Base-by-base conservation (phyloP, 2,888 invertebrate species). In the Lithophane leautieri region DNA sequence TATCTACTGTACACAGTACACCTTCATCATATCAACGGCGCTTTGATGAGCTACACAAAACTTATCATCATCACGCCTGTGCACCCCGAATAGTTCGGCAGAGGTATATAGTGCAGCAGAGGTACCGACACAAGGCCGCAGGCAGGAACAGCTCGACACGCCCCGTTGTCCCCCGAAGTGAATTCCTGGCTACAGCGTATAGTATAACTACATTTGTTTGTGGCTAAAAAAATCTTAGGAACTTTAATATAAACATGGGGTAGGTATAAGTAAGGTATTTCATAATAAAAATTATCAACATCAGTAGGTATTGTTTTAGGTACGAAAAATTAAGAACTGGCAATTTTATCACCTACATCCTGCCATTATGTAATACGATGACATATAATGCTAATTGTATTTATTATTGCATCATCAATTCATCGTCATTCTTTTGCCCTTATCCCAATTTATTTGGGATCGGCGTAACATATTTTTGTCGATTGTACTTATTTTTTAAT, bases 61-160 rank as follows among this genome's bases (percentile, higher is more conserved):
- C 22, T 50, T 19, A 52, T 52, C 8, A 50, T 50, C 9, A 22
- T 50, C 50, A 7, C 7, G 50, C 19, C 19, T 19, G 2, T 7
- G 6, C 6, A 19, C 50, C 19, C 7, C 19, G 6, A 47, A 47
- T 7, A 50, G 50, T 19, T 50, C 7, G 19, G 50, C 50, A 47
- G 16, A 16, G 0, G 16, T 47, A 9, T 54, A 52, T 52, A 9
- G 14, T 14, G 6, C 0, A 9, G 14, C n/a, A n/a, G n/a, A n/a
- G n/a, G n/a, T 14, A 16, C 0, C 1, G 4, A 54, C 54, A 54
- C 54, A n/a, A n/a, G 54, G 4, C 54, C 54, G n/a, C 4, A n/a
- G 4, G n/a, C 8, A 12, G n/a, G n/a, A 11, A n/a, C 4, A 54
- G 11, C 1, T n/a, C 22, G n/a, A n/a, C 12, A 50, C 0, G 19